These are phyloP conservation scores for Callipepla squamata DNA, from an alignment of 2,113 vertebrate species.

Conservation along the genomic window DNA sequence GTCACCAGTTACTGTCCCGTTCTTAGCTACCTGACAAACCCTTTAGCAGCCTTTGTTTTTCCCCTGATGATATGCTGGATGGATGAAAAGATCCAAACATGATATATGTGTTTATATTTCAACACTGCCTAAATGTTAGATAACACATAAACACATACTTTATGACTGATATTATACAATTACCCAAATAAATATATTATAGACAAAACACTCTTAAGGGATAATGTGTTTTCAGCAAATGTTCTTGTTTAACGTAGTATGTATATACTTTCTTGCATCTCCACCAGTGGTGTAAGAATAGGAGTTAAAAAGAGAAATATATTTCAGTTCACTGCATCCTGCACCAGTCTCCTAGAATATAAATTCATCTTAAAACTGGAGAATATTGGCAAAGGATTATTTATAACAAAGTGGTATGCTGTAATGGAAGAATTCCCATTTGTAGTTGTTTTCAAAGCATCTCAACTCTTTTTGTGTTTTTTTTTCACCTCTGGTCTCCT, in stretches of 20 bases:
- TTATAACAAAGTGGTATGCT: not conserved
- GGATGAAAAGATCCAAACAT: not conserved
- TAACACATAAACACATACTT: not conserved
- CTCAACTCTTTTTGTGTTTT: not conserved
- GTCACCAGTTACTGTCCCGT: not conserved
- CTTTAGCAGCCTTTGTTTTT: not conserved
- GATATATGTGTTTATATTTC: not conserved
- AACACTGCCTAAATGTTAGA: not conserved
- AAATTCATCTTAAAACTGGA: not conserved
- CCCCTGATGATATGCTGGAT: not conserved
- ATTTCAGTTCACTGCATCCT: not conserved
- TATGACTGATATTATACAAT: not conserved
- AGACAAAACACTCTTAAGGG: not conserved
- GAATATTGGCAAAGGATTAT: not conserved
- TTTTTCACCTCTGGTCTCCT: not conserved
- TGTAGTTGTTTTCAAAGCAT: not conserved
- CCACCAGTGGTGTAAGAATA: not conserved
- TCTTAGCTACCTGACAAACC: not conserved
- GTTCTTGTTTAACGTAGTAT: not conserved
- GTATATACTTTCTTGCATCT: not conserved
- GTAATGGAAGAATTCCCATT: not conserved
- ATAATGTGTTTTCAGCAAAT: not conserved
- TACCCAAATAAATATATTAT: not conserved
- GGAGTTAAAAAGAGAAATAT: not conserved
- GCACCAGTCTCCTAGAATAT: not conserved